phyloP scores from a whole-genome alignment of 2,113 vertebrate species.

The Chlorodrepanis virens region DNA sequence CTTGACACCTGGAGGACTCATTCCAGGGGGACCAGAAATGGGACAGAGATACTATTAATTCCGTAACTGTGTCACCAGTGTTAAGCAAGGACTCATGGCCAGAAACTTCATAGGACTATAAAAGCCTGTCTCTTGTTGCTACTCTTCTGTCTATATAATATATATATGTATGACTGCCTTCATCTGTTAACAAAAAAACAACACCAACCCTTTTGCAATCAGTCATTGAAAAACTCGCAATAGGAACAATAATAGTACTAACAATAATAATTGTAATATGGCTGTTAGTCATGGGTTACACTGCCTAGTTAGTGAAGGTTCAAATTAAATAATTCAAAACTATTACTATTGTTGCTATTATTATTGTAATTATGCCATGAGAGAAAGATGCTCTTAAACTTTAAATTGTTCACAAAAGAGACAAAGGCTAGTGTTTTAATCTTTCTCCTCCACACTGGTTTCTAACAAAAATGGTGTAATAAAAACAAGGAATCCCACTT shows the following conservation, averaged over 20 bases:
- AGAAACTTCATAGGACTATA: neutral
- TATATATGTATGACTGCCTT: neutral
- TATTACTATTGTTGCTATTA: neutral
- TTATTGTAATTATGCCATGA: neutral
- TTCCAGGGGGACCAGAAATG: constrained; percentile 47
- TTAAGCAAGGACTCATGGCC: constrained; percentile 36
- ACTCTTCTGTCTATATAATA: neutral
- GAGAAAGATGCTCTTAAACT: neutral
- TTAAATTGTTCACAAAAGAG: neutral
- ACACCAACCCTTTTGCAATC: neutral
- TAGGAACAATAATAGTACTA: neutral
- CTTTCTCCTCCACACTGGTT: neutral
- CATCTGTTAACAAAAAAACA: neutral
- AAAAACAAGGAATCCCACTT: constrained; percentile 9
- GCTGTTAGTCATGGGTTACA: neutral
- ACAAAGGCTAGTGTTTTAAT: constrained; percentile 1
- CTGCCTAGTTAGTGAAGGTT: neutral
- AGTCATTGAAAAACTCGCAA: neutral
- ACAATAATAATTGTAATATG: neutral
- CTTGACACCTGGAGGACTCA: constrained; percentile 23
- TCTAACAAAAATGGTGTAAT: neutral
- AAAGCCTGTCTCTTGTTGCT: neutral
- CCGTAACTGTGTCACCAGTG: constrained; percentile 30
- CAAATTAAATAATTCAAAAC: neutral
- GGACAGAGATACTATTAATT: constrained; percentile 64